A percentile compares a stretch with the other conserved stretches of the same genome.
These are phyloP conservation scores for Chaitophorus viminalis DNA, from an alignment of 2,888 invertebrate species.

Conservation along the genomic window DNA sequence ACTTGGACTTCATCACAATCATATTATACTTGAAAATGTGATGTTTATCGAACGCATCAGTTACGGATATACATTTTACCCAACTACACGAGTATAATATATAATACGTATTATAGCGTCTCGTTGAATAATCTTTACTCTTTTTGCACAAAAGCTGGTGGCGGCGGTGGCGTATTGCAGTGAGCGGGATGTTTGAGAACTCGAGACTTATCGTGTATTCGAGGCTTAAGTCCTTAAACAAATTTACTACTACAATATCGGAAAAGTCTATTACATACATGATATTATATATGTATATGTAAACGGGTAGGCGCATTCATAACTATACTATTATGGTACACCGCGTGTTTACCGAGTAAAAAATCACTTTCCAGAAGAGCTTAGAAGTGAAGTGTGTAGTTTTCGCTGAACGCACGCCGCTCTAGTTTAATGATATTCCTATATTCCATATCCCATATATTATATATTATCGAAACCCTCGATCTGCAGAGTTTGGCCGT, in stretches of 20 bases:
- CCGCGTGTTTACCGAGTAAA: constrained; percentile 32
- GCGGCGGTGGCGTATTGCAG: not conserved
- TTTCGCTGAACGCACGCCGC: not conserved
- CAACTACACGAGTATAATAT: too few species aligned
- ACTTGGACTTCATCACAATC: not conserved
- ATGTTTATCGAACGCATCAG: constrained; percentile 31
- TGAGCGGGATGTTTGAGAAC: constrained; percentile 18
- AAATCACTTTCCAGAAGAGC: constrained; percentile 25
- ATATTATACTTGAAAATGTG: not conserved
- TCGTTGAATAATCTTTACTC: too few species aligned
- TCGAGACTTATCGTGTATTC: not conserved
- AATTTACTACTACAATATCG: constrained; percentile 19
- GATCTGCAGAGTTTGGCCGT: not conserved
- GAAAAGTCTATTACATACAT: constrained; percentile 1
- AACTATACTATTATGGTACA: not conserved
- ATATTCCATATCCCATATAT: not conserved
- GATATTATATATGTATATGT: not conserved
- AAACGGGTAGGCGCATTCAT: not conserved
- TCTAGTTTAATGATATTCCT: not conserved
- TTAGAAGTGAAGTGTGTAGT: not conserved
- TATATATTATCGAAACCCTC: not conserved
- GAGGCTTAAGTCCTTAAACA: constrained; percentile 29
- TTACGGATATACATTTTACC: not conserved
- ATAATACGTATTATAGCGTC: too few species aligned
- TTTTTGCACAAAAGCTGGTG: not conserved